Conservation (phyloP, 2,797 vertebrate species). For the Furcifer pardalis region DNA sequence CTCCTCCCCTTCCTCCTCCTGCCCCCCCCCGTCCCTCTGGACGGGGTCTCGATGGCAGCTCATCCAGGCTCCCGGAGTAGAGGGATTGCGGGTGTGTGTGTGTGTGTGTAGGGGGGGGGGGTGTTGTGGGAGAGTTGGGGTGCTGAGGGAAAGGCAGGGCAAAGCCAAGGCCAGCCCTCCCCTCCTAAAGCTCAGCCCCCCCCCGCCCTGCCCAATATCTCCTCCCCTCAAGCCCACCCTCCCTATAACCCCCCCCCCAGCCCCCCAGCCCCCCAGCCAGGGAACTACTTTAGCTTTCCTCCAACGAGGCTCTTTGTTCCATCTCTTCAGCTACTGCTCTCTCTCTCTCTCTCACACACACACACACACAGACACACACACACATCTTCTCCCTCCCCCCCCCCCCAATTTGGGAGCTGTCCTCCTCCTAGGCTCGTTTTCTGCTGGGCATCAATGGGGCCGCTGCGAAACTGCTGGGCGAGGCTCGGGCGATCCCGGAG, state of each 20-base stretch:
- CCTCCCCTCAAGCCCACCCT: slow-evolving; percentile 13
- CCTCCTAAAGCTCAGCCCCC: neutral
- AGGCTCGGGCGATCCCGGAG: neutral
- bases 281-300: slow-evolving; percentile 44
- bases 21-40: slow-evolving; percentile 53
- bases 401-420: neutral
- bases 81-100: slow-evolving; percentile 51
- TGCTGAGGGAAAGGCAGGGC: neutral
- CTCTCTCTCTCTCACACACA: neutral
- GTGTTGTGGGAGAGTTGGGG: too few relatives aligned
- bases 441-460: neutral
- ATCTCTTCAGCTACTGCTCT: slow-evolving; percentile 26
- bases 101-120: slow-evolving; percentile 53
- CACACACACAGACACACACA: too few relatives aligned
- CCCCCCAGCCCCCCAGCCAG: slow-evolving; percentile 65
- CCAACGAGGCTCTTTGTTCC: slow-evolving; percentile 40
- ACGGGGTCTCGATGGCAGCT: slow-evolving; percentile 66
- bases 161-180: slow-evolving; percentile 26
- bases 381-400: slow-evolving; percentile 1
- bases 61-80: slow-evolving; percentile 61
- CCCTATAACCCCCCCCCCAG: slow-evolving; percentile 47
- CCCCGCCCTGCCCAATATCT: slow-evolving; percentile 24
- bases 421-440: neutral
- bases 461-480: neutral
- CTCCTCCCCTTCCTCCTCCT: neutral